Percentiles rank a stretch among this genome's conserved stretches.
These are phyloP conservation scores for Sylvicola fuscatus DNA, from an alignment of 2,888 invertebrate species.

Conservation along the genomic window DNA sequence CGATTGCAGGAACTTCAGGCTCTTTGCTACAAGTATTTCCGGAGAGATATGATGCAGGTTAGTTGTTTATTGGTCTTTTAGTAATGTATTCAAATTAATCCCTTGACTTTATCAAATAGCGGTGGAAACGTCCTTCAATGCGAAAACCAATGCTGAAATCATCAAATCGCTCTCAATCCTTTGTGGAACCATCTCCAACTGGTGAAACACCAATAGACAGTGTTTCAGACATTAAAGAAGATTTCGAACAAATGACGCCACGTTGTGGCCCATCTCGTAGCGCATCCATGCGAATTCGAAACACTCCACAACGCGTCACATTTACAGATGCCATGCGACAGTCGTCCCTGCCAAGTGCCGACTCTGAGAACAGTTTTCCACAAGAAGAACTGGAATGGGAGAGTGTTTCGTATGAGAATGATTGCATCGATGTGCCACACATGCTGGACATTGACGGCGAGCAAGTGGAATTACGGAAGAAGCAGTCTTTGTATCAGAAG, in stretches of 20 bases:
- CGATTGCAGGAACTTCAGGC: slow-evolving; percentile 84
- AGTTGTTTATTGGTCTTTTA: slow-evolving; percentile 10
- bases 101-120: slow-evolving; percentile 7
- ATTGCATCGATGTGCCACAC: background rate
- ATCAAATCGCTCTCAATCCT: slow-evolving; percentile 55
- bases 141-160: slow-evolving; percentile 26
- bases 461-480: slow-evolving; percentile 38
- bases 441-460: slow-evolving; percentile 39
- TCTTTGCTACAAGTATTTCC: slow-evolving; percentile 82
- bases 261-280: slow-evolving; percentile 48
- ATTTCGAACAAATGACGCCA: slow-evolving; percentile 38
- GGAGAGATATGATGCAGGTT: slow-evolving; percentile 76
- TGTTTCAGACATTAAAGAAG: slow-evolving; percentile 9
- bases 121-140: slow-evolving; percentile 24
- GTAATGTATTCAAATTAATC: slow-evolving; percentile 1
- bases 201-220: slow-evolving; percentile 34
- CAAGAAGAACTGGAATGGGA: slow-evolving; percentile 16
- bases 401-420: background rate
- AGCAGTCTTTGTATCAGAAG: slow-evolving; percentile 23
- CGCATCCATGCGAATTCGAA: slow-evolving; percentile 39
- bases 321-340: slow-evolving; percentile 31
- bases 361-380: slow-evolving; percentile 41
- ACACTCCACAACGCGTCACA: slow-evolving; percentile 17
- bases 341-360: slow-evolving; percentile 58
- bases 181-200: slow-evolving; percentile 47